Percentiles rank a stretch among this genome's conserved stretches.
These are phyloP conservation scores for Pemphigus obesinymphae DNA, from an alignment of 1,140 invertebrate species.

Conservation along the genomic window DNA sequence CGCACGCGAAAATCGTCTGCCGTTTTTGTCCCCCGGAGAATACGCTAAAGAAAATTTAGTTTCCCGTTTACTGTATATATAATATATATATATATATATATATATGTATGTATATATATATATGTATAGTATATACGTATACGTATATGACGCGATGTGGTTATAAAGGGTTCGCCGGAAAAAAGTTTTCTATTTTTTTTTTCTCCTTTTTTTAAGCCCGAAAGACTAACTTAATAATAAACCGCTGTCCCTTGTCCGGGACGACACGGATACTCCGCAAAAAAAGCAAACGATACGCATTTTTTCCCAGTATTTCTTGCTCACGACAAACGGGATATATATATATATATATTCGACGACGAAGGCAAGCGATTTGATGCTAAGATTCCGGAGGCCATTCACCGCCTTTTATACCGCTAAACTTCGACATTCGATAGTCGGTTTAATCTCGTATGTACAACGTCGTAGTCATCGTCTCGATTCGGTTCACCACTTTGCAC, in stretches of 20 bases:
- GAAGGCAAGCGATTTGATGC: neutral
- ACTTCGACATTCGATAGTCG: neutral
- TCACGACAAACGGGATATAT: no score
- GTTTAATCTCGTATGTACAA: neutral
- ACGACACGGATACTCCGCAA: neutral
- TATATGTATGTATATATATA: no score
- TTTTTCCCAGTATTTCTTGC: neutral
- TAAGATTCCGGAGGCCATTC: neutral
- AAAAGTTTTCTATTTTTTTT: neutral
- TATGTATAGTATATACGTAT: no score
- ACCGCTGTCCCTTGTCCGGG: neutral
- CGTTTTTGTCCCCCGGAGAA: neutral
- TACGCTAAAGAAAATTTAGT: neutral
- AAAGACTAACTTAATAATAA: neutral
- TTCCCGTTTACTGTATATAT: neutral
- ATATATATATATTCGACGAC: neutral
- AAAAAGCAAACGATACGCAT: neutral
- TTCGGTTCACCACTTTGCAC: conserved; percentile 14
- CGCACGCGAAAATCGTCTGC: neutral
- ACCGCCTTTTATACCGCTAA: neutral
- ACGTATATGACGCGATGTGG: neutral
- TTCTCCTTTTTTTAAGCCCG: neutral
- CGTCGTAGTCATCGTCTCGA: neutral
- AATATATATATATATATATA: no score
- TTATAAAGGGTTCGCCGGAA: neutral